Evolutionary conservation across 2,113 vertebrate species (phyloP), one percentile per base, ranked within the genome.

Genomic region (Amblyornis subalaris): DNA sequence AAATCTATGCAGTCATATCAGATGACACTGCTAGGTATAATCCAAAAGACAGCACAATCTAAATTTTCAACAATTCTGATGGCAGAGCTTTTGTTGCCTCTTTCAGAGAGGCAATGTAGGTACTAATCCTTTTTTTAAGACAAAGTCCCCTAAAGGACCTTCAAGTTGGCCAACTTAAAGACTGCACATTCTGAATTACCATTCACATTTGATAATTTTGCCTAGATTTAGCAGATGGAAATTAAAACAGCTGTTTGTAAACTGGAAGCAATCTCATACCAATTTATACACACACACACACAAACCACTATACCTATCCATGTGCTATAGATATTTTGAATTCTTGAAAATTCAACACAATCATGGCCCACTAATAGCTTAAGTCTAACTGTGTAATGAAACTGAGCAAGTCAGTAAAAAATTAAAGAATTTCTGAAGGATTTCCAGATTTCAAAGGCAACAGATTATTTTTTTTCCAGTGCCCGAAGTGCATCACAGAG

Each of bases 61-160:
- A 62, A 70, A 74, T 66, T 78, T 77, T 58, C 53, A 93, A 21
- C 20, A n/a, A 20, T 82, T 88, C 5, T 23, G n/a, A 64, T 22
- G 25, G 42, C 28, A 78, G 16, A 72, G 8, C 5, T 81, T 61
- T 70, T 55, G 16, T 8, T 48, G 21, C 42, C 18, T 78, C 31
- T 58, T 71, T 62, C 42, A 73, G n/a, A 79, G 9, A 64, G 22
- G 45, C 23, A 62, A n/a, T 9, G 6, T 31, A 76, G 13, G 5
- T n/a, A 36, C 5, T 64, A 50, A 33, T 12, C 45, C 5, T 42
- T 48, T 47, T 84, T 53, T 67, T 35, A 83, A 84, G 28, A 65
- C 11, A 29, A 84, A 79, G 14, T 0, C 4, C 6, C 4, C 18
- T 36, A 28, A 36, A 58, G 9, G 12, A 40, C 9, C 10, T 54